Evolutionary conservation across 2,797 vertebrate species (phyloP).

Genomic region (Poliocrania exsul): DNA sequence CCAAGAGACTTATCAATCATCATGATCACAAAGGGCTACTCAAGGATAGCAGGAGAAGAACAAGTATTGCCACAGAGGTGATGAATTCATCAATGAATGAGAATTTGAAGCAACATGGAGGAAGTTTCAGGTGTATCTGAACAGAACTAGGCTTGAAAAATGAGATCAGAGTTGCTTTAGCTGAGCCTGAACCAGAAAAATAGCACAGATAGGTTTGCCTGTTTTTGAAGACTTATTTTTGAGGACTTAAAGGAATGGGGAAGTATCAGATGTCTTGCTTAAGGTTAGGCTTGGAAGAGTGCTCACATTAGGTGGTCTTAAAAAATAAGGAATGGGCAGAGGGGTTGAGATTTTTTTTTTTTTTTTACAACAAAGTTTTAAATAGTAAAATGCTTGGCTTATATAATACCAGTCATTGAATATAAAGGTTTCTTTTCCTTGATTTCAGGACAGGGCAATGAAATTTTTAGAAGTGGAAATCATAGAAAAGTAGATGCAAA

Average conservation of each 20-base stretch:
- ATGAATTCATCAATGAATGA: constrained; percentile 6
- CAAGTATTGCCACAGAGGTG: neutral
- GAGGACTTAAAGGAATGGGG: neutral
- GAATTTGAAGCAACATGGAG: neutral
- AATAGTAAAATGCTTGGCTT: neutral
- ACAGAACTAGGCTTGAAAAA: neutral
- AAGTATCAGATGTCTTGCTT: neutral
- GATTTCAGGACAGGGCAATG: neutral
- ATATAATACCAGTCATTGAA: neutral
- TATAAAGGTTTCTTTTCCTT: neutral
- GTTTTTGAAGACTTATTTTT: neutral
- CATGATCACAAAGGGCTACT: constrained; percentile 49
- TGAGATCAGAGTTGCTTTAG: neutral
- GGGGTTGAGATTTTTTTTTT: fast-evolving
- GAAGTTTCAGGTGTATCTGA: neutral
- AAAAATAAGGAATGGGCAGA: neutral
- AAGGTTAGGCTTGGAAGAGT: neutral
- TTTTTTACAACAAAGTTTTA: neutral
- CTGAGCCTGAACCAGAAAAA: neutral
- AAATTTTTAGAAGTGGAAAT: neutral
- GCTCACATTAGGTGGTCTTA: neutral
- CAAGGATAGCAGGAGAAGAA: constrained; percentile 29
- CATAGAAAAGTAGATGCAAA: neutral
- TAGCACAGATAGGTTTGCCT: neutral
- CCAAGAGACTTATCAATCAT: constrained; percentile 55